Evolutionary conservation across 2,888 invertebrate genomes (phyloP).

Genomic region (Hydrotaea cyrtoneurina): DNA sequence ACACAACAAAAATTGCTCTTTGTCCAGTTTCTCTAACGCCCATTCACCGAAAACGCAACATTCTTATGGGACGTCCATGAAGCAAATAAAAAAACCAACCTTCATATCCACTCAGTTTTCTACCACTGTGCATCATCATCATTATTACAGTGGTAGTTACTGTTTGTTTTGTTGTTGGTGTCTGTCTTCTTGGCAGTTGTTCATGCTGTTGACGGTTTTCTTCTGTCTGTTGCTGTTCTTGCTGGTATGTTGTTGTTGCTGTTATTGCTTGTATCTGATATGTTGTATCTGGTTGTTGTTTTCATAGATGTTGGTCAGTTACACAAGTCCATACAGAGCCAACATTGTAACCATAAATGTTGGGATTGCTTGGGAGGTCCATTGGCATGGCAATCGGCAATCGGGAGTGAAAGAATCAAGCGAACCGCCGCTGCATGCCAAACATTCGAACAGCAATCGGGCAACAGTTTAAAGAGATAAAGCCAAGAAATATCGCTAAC

Average conservation of each 20-base stretch:
- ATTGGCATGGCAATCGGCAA: not conserved
- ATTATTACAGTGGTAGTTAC: not conserved
- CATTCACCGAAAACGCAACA: too few relatives aligned
- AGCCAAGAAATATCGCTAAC: constrained; percentile 25
- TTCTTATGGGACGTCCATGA: too few relatives aligned
- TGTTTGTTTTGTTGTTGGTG: not conserved
- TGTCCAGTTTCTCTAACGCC: too few relatives aligned
- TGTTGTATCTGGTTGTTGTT: not conserved
- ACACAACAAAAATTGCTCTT: too few relatives aligned
- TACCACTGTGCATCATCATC: constrained; percentile 1
- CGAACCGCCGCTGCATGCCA: not conserved
- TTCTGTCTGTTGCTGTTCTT: not conserved
- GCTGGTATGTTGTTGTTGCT: not conserved
- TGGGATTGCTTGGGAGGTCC: constrained; percentile 40
- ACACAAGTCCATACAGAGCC: not conserved
- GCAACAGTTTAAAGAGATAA: constrained; percentile 20
- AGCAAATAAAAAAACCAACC: too few relatives aligned
- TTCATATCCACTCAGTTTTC: too few relatives aligned
- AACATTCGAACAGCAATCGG: not conserved
- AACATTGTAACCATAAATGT: constrained; percentile 41
- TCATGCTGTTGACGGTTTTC: constrained; percentile 6
- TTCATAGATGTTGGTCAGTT: constrained; percentile 22
- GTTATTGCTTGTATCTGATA: not conserved
- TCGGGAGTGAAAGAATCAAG: constrained; percentile 5
- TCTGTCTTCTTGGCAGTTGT: constrained; percentile 6